Conservation (phyloP, 2,888 invertebrate genomes). For the Sinhomidia bicolor region DNA sequence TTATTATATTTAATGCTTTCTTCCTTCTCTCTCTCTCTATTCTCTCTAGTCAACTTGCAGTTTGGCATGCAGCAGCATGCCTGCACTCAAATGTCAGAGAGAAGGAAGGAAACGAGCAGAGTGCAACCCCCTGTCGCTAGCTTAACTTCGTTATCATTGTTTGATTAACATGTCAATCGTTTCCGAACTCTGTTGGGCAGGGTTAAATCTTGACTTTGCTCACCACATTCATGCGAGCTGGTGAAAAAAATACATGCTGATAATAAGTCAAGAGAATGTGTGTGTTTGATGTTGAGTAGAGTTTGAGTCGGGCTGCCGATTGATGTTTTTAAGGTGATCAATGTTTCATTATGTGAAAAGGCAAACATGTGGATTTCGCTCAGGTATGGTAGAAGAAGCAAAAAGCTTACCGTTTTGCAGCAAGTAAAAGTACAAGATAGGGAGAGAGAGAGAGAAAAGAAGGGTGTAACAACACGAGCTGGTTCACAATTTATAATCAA, state of each 20-base stretch:
- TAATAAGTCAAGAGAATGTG: background rate
- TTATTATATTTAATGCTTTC: background rate
- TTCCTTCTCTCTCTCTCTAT: too few relatives aligned
- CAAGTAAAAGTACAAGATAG: slow-evolving; percentile 26
- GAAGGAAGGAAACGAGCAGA: slow-evolving; percentile 52
- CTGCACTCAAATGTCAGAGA: slow-evolving; percentile 35
- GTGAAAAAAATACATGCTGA: background rate
- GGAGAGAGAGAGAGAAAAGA: slow-evolving; percentile 38
- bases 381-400: background rate
- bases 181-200: slow-evolving; percentile 32
- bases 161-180: slow-evolving; percentile 74
- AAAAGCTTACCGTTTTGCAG: background rate
- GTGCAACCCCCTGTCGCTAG: slow-evolving; percentile 59
- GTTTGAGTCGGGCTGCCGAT: background rate
- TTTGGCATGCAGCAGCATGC: background rate
- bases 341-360: slow-evolving; percentile 20
- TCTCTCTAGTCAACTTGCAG: background rate
- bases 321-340: slow-evolving; percentile 13
- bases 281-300: background rate
- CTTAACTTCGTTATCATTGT: slow-evolving; percentile 69
- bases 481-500: slow-evolving; percentile 67
- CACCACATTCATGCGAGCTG: slow-evolving; percentile 25
- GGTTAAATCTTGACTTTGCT: background rate
- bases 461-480: slow-evolving; percentile 64
- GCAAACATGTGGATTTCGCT: background rate